phyloP scores from a whole-genome alignment of 2,113 vertebrate genomes.

The Patagioenas fasciata region DNA sequence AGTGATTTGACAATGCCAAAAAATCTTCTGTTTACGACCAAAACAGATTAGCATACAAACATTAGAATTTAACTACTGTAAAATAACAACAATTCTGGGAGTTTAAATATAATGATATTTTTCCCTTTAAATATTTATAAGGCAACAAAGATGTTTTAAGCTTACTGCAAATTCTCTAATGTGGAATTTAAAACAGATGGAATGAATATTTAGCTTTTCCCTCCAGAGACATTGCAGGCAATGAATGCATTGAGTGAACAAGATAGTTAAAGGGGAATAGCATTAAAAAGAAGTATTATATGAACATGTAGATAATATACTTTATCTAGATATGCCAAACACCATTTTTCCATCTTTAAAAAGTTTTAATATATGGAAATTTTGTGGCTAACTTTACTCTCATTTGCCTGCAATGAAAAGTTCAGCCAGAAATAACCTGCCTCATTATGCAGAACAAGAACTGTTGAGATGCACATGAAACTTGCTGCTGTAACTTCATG shows the following conservation, averaged over 20 bases:
- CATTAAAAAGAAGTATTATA: slow-evolving; percentile 14
- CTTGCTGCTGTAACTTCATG: not conserved
- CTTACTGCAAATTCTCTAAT: slow-evolving; percentile 44
- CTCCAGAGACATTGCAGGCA: slow-evolving; percentile 19
- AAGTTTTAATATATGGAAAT: not conserved
- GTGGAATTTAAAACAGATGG: slow-evolving; percentile 59
- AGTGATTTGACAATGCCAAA: not conserved
- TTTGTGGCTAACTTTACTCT: not conserved
- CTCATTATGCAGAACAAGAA: not conserved
- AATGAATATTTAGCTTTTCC: slow-evolving; percentile 52
- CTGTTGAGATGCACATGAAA: not conserved
- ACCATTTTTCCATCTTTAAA: not conserved
- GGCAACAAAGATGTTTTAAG: not conserved
- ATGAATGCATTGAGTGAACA: not conserved
- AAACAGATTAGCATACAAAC: slow-evolving; percentile 37
- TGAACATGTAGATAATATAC: not conserved
- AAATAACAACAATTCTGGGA: slow-evolving; percentile 50
- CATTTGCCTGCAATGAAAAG: not conserved
- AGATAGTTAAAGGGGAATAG: slow-evolving; percentile 16
- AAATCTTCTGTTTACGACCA: not conserved
- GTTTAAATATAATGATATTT: slow-evolving; percentile 44
- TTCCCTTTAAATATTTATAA: slow-evolving; percentile 66
- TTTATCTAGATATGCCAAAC: not conserved
- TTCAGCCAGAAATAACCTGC: not conserved
- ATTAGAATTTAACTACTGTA: slow-evolving; percentile 57